Conservation (phyloP, 2,797 vertebrate genomes). For the Peromyscus nudipes region DNA sequence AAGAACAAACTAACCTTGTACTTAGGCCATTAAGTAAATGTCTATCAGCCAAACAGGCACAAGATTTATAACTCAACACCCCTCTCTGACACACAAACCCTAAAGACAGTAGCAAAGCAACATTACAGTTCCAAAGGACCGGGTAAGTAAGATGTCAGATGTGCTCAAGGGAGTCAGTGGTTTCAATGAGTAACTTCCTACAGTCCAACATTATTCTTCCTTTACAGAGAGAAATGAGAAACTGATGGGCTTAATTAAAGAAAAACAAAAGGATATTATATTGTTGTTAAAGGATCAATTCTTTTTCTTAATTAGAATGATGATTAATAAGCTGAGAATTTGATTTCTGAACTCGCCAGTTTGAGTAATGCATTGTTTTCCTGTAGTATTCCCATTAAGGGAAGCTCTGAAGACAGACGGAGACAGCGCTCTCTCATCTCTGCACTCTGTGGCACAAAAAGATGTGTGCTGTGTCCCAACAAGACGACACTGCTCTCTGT, state of each 20-base stretch:
- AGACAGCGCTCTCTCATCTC: constrained; percentile 57
- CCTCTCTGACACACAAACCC: constrained; percentile 48
- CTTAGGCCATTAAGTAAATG: constrained; percentile 68
- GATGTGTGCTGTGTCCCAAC: constrained; percentile 55
- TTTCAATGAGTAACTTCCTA: constrained; percentile 76
- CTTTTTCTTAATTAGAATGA: constrained; percentile 76
- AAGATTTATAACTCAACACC: constrained; percentile 69
- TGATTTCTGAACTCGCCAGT: constrained; percentile 70
- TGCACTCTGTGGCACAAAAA: constrained; percentile 59
- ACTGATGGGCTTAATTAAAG: constrained; percentile 80
- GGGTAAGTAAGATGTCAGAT: constrained; percentile 84
- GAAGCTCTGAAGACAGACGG: constrained; percentile 66
- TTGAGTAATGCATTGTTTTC: constrained; percentile 73
- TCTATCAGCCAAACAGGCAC: constrained; percentile 62
- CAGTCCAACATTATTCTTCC: constrained; percentile 75
- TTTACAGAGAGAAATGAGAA: constrained; percentile 81
- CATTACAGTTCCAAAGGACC: constrained; percentile 74
- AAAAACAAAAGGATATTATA: constrained; percentile 83
- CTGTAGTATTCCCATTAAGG: constrained; percentile 66
- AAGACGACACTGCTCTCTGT: constrained; percentile 57
- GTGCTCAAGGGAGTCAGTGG: constrained; percentile 83
- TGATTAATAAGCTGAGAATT: constrained; percentile 77
- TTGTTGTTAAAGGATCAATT: constrained; percentile 81
- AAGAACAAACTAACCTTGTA: constrained; percentile 39
- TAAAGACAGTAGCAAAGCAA: constrained; percentile 82